Evolutionary conservation across 1,140 invertebrate species (phyloP), one percentile per base, ranked within the genome.

Genomic region (Cylas formicarius): DNA sequence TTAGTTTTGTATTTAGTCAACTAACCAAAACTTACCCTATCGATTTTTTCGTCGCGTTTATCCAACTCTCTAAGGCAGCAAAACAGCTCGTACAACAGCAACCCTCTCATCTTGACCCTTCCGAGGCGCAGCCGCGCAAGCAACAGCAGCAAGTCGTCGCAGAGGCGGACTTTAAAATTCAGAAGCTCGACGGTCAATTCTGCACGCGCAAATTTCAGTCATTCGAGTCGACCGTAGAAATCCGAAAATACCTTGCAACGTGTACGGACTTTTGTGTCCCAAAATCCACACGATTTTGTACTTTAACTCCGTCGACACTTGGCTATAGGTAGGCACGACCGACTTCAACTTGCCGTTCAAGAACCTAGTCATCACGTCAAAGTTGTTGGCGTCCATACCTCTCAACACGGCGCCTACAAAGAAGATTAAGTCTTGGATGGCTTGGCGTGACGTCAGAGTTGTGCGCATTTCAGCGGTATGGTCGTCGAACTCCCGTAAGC

Each of bases 241-340:
- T 3, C 19, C 5, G 17, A 11, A 22, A 36, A 36, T 44, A 62
- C 58, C 58, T 21, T 48, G 49, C 52, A 50, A 60, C 17, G 18
- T 42, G 46, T 56, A 60, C 16, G 41, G 44, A n/a, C 45, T 17
- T 21, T 44, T 37, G 23, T 62, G 37, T 23, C 60, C 60, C 27
- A 62, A 48, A 27, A 56, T 48, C 57, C 58, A 57, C 24, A 64
- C 39, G 1, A 60, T 49, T 38, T 51, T 56, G 27, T 52, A 57
- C 44, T 74, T 72, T 3, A 74, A 45, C 53, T 75, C 72, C 8
- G 73, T 50, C 28, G 67, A 61, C 14, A 75, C 70, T 58, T 76
- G 70, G 56, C 73, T 74, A 3, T 61, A 66, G 37, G 67, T 68
- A 7, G 71, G 70, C 26, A 73, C 61, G 38, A 66, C 67, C 44